phyloP scores from a whole-genome alignment of 2,888 invertebrate genomes.

The Nemurella pictetii region DNA sequence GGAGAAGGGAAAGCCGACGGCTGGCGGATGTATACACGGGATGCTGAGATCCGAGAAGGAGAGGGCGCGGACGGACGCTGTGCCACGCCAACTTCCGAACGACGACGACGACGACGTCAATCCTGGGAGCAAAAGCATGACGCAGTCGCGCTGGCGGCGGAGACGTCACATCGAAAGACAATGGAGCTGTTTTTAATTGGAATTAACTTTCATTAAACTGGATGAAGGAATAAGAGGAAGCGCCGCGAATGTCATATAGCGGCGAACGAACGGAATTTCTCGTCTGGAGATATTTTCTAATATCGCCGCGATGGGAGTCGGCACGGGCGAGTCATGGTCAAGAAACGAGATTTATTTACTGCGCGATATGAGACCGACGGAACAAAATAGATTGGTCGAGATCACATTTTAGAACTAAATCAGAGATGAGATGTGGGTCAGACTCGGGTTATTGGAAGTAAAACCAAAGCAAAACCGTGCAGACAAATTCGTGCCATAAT shows the following conservation, averaged over 20 bases:
- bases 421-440: conserved; percentile 5
- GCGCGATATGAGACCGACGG: neutral
- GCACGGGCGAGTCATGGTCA: neutral
- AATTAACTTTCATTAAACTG: neutral
- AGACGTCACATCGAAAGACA: neutral
- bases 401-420: neutral
- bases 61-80: neutral
- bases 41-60: neutral
- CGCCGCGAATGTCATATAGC: neutral
- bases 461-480: neutral
- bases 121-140: neutral
- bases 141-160: no score
- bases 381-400: neutral
- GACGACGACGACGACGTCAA: neutral
- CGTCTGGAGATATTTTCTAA: neutral
- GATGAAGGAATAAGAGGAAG: neutral
- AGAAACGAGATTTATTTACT: neutral
- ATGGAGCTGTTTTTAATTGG: neutral
- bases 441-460: neutral
- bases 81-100: neutral
- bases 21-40: neutral
- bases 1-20: neutral
- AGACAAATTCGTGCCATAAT: neutral
- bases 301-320: neutral
- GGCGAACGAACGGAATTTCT: neutral